These are phyloP conservation scores for Aphelinus atriplicis DNA, from an alignment of 1,140 invertebrate species.

Conservation along the genomic window DNA sequence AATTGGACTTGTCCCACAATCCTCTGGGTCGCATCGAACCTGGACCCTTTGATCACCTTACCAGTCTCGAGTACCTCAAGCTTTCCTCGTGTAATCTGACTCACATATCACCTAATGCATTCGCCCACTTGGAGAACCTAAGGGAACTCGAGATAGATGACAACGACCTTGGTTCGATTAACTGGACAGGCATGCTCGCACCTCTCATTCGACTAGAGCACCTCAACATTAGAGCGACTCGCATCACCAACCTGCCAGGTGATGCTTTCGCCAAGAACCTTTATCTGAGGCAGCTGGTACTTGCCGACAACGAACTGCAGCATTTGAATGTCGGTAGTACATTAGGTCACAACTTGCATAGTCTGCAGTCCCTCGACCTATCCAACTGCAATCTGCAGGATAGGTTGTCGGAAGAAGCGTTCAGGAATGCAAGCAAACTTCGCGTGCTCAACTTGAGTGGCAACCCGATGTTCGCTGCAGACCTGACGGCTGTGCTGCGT, in stretches of 20 bases:
- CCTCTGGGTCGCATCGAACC: slow-evolving; percentile 69
- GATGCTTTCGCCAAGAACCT: slow-evolving; percentile 75
- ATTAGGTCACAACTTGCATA: slow-evolving; percentile 73
- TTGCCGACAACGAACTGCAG: slow-evolving; percentile 74
- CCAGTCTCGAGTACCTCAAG: slow-evolving; percentile 73
- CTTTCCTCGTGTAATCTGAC: slow-evolving; percentile 74
- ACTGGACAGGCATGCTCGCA: slow-evolving; percentile 71
- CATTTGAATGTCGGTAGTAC: slow-evolving; percentile 74
- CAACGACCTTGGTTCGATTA: slow-evolving; percentile 69
- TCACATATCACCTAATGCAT: slow-evolving; percentile 68
- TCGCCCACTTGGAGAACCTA: slow-evolving; percentile 69
- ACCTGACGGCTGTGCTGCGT: slow-evolving; percentile 73
- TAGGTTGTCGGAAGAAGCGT: slow-evolving; percentile 74
- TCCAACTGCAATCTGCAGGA: slow-evolving; percentile 76
- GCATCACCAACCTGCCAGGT: slow-evolving; percentile 71
- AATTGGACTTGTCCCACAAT: slow-evolving; percentile 76
- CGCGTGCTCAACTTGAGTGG: slow-evolving; percentile 74
- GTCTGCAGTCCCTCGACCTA: slow-evolving; percentile 74
- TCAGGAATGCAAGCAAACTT: slow-evolving; percentile 74
- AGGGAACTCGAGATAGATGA: slow-evolving; percentile 73
- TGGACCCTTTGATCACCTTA: slow-evolving; percentile 72
- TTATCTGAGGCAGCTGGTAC: slow-evolving; percentile 72
- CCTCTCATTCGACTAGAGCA: slow-evolving; percentile 71
- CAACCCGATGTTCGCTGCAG: slow-evolving; percentile 74
- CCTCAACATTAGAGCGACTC: slow-evolving; percentile 72